A percentile compares a stretch with the other conserved stretches of the same genome.
Evolutionary conservation across 1,140 invertebrate species (phyloP).

Genomic region (Leptopilina boulardi): DNA sequence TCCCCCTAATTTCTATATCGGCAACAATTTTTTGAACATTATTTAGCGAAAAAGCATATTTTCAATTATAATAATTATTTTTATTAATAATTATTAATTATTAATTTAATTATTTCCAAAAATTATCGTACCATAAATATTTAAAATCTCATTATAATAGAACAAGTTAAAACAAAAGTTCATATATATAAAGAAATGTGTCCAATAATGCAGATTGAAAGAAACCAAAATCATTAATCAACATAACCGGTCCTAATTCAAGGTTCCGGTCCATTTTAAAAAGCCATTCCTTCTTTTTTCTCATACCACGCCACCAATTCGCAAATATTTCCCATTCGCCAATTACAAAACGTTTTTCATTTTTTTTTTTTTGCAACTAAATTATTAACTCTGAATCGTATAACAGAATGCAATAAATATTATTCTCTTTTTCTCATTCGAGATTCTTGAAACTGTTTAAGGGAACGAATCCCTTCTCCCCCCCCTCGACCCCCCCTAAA

Average conservation of each 20-base stretch:
- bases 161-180: constrained; percentile 24
- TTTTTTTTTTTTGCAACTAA: neutral
- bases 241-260: constrained; percentile 31
- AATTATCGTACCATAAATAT: constrained; percentile 32
- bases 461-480: no score
- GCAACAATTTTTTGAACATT: constrained; percentile 46
- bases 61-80: no score
- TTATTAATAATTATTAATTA: no score
- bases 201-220: constrained; percentile 32
- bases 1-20: no score
- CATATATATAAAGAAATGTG: constrained; percentile 8
- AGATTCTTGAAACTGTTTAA: neutral
- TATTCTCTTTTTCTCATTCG: constrained; percentile 6
- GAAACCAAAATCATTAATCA: constrained; percentile 33
- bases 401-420: constrained; percentile 28
- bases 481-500: no score
- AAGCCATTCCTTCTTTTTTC: constrained; percentile 27
- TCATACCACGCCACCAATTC: constrained; percentile 22
- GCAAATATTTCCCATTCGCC: constrained; percentile 31
- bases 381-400: constrained; percentile 31
- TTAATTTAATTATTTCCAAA: constrained; percentile 37
- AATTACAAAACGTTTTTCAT: neutral
- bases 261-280: constrained; percentile 31
- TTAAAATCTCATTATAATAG: constrained; percentile 34
- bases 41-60: constrained; percentile 40